Conservation (phyloP, 2,113 vertebrate species). For the Todiramphus chloris region DNA sequence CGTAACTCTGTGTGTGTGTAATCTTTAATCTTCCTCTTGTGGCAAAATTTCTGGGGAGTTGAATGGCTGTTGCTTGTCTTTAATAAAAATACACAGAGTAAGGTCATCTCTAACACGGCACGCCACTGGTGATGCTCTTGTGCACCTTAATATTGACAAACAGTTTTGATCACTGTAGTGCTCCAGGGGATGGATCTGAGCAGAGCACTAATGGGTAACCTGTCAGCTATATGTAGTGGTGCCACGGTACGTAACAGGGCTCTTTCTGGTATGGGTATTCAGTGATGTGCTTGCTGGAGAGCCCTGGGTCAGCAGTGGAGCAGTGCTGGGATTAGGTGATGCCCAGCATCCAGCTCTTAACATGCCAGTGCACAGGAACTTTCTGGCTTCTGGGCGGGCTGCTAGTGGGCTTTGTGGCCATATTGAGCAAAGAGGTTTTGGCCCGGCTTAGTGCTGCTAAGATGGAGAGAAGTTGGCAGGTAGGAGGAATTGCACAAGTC, state of each 20-base stretch:
- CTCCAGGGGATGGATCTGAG: neutral
- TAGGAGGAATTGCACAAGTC: accelerated
- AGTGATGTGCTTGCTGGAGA: accelerated
- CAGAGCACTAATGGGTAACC: neutral
- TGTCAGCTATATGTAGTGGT: neutral
- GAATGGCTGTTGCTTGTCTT: neutral
- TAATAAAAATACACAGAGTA: neutral
- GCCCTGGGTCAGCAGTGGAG: neutral
- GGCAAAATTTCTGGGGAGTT: neutral
- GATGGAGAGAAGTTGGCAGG: neutral
- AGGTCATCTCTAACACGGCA: neutral
- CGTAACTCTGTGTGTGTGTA: neutral
- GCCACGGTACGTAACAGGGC: accelerated
- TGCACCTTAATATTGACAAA: neutral
- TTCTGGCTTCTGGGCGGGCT: neutral
- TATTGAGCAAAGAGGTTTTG: neutral
- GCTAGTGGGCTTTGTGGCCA: neutral
- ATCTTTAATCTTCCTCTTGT: neutral
- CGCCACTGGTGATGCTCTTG: neutral
- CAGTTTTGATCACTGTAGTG: neutral
- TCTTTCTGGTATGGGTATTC: accelerated
- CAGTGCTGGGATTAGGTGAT: neutral
- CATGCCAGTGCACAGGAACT: neutral
- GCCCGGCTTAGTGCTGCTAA: neutral
- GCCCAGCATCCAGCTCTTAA: neutral